phyloP scores from a whole-genome alignment of 2,888 invertebrate species.

The Thysanoteuthis rhombus region DNA sequence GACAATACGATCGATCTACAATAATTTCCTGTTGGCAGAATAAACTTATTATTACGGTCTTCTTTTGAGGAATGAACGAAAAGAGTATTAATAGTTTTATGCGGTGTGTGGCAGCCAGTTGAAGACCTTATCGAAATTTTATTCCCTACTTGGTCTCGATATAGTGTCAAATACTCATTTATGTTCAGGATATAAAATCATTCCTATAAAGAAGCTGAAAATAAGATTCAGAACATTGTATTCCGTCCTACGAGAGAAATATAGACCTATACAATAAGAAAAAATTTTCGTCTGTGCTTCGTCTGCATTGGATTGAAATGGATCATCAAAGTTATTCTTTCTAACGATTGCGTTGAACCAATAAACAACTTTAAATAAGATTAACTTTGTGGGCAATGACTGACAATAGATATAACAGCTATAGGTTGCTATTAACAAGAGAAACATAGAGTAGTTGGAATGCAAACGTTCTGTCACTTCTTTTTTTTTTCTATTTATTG shows the following conservation, averaged over 20 bases:
- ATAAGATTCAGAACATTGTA: background rate
- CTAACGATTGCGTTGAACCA: too few species aligned
- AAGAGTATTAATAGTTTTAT: background rate
- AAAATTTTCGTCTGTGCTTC: too few species aligned
- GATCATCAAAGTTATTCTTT: too few species aligned
- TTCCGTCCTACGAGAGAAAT: background rate
- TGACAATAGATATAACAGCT: too few species aligned
- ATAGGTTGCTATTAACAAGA: too few species aligned
- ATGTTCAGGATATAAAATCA: background rate
- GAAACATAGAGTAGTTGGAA: too few species aligned
- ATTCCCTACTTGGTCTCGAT: background rate
- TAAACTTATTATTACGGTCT: background rate
- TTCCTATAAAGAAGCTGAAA: background rate
- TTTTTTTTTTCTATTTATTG: too few species aligned
- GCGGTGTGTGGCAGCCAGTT: background rate
- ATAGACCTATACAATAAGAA: too few species aligned
- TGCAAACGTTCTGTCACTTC: too few species aligned
- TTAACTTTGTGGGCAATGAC: too few species aligned
- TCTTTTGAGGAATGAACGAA: background rate
- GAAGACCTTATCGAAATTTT: background rate
- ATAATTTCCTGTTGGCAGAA: background rate
- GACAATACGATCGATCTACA: background rate
- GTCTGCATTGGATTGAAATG: too few species aligned
- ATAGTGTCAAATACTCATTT: background rate
- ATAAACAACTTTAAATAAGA: too few species aligned